Conservation (phyloP, 2,797 vertebrate genomes). For the Sparidentex hasta region DNA sequence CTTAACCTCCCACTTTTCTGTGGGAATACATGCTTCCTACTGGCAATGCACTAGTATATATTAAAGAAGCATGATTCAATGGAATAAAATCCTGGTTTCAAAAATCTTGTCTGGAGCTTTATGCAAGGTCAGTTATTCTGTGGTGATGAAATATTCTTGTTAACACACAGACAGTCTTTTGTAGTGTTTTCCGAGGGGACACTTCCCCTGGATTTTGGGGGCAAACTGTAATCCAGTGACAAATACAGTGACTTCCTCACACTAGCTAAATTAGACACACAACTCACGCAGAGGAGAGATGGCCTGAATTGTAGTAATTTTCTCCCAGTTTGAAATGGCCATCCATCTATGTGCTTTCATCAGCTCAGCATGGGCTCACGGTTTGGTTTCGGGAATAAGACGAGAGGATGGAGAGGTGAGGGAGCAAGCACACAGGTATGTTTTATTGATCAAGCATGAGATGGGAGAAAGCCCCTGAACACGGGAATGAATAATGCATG, state of each 20-base stretch:
- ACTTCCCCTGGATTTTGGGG: background rate
- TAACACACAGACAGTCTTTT: too few relatives aligned
- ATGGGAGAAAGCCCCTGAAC: constrained; percentile 66
- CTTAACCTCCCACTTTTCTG: too few relatives aligned
- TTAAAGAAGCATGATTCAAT: background rate
- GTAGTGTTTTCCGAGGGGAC: background rate
- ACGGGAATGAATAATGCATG: constrained; percentile 80
- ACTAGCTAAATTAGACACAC: constrained; percentile 38
- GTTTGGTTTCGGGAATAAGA: constrained; percentile 53
- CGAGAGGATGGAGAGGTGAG: constrained; percentile 60
- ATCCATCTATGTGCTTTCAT: constrained; percentile 65
- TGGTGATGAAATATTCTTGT: constrained; percentile 13
- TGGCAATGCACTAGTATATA: too few relatives aligned
- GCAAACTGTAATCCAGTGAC: background rate
- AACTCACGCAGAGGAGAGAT: constrained; percentile 31
- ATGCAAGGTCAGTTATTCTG: background rate
- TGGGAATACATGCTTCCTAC: too few relatives aligned
- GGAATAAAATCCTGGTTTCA: background rate
- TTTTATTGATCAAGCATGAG: constrained; percentile 81
- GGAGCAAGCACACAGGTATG: constrained; percentile 73
- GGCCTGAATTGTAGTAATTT: constrained; percentile 52
- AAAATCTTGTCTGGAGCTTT: background rate
- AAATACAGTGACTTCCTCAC: constrained; percentile 17
- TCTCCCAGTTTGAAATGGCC: constrained; percentile 53
- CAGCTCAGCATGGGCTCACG: constrained; percentile 46